These are phyloP conservation scores for Temnothorax ravouxi DNA, from an alignment of 2,888 invertebrate species.

Conservation along the genomic window DNA sequence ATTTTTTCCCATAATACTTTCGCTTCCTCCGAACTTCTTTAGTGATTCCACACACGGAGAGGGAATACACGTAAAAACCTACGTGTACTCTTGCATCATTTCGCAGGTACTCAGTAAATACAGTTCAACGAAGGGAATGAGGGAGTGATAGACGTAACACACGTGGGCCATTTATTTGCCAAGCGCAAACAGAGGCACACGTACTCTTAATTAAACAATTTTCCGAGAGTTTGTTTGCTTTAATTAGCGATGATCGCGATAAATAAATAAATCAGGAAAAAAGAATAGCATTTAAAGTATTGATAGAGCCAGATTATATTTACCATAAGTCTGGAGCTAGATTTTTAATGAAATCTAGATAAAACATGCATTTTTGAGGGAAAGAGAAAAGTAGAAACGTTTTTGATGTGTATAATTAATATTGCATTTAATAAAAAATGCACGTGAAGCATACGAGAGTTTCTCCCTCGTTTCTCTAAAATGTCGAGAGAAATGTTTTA, in stretches of 20 bases:
- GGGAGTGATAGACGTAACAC: constrained; percentile 10
- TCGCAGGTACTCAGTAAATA: constrained; percentile 18
- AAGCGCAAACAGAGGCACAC: background rate
- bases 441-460: background rate
- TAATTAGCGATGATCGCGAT: background rate
- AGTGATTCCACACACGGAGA: background rate
- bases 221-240: background rate
- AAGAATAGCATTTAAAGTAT: background rate
- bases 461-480: constrained; percentile 4
- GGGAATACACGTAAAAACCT: background rate
- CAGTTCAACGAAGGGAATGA: background rate
- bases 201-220: constrained; percentile 26
- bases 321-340: background rate
- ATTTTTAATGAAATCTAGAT: background rate
- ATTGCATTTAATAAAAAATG: background rate
- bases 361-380: background rate
- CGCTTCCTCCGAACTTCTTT: background rate
- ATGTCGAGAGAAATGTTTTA: constrained; percentile 10
- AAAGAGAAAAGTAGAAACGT: background rate
- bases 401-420: background rate
- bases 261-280: background rate
- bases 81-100: constrained; percentile 10
- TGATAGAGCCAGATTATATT: background rate
- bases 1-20: constrained; percentile 22
- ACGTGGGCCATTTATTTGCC: constrained; percentile 27